These are phyloP conservation scores for Eulemur rufifrons DNA, from an alignment of 2,113 vertebrate species.

Conservation along the genomic window DNA sequence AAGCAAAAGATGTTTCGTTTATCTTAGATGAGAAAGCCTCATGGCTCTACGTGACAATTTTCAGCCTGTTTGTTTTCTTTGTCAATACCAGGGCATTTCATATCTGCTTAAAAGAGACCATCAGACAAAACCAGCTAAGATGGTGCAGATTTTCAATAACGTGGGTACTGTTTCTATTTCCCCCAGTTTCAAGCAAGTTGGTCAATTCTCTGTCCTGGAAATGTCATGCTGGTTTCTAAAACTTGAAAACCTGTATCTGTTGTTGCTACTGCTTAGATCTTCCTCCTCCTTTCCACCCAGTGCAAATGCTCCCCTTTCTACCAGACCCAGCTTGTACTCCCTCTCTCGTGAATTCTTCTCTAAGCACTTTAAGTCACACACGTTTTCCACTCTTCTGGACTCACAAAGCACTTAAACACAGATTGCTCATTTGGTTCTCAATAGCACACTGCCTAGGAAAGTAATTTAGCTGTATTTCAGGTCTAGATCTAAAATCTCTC, in stretches of 20 bases:
- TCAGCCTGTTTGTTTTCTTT: not conserved
- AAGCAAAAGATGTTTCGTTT: not conserved
- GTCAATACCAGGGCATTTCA: not conserved
- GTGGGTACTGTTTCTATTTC: not conserved
- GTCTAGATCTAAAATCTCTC: not conserved
- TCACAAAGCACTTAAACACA: not conserved
- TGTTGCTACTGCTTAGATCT: not conserved
- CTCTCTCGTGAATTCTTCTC: not conserved
- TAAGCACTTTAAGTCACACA: not conserved
- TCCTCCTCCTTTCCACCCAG: not conserved
- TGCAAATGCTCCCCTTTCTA: not conserved
- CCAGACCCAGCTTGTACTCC: not conserved
- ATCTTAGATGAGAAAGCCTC: conserved; percentile 1
- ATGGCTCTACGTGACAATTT: not conserved
- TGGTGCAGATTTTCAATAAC: not conserved
- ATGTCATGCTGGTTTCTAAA: not conserved
- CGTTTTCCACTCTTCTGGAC: not conserved
- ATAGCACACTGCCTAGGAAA: not conserved
- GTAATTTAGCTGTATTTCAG: not conserved
- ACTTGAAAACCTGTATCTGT: not conserved
- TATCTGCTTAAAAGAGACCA: not conserved
- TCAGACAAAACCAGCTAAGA: not conserved
- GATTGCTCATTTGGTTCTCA: not conserved
- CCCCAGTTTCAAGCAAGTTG: not conserved
- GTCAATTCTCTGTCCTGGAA: not conserved